Base-by-base conservation (phyloP, 2,113 vertebrate species). In the Podarcis muralis region DNA sequence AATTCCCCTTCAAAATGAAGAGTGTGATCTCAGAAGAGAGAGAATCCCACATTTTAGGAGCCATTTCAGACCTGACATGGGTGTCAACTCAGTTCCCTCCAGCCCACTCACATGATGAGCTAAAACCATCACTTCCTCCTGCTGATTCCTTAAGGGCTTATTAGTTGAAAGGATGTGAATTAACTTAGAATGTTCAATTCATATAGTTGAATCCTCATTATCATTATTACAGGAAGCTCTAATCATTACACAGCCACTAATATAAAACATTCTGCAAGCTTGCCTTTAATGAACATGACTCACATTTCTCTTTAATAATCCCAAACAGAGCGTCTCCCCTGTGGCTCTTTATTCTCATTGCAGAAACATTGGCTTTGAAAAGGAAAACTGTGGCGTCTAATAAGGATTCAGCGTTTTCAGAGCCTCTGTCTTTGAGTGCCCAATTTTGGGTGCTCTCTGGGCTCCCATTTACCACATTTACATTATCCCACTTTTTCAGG, bases 101-200 rank as follows among this genome's bases (percentile, higher is more conserved):
- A 81, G 78, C 22, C 83, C 90, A 91, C 96, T 95, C 92, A 95
- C 90, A 94, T 91, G 84, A 88, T 43, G 87, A 95, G 88, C 87
- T 94, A 92, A 96, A 93, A 90, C 81, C 15, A 27, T 87, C 53
- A 11, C 2, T 82, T 84, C 74, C 32, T 62, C 89, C 89, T 25
- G 84, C 90, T 20, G 15, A 83, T 85, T 90, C 65, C 62, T 96
- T 95, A 94, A 92, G 92, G 94, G 93, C 92, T 95, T 92, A 95
- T 96, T 96, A 95, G 94, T 95, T 95, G 95, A 96, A 96, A 95
- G 95, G 95, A 95, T 97, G 94, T 95, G 95, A 96, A 97, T 97
- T 96, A 95, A 96, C 96, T 94, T 92, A 91, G 95, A 96, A 97
- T 96, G 95, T 95, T 96, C 95, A 95, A 96, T 94, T 96, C 95